A percentile compares a stretch with the other conserved stretches of the same genome.
Evolutionary conservation across 2,888 invertebrate genomes (phyloP).

Genomic region (Linnaemya vulpina): DNA sequence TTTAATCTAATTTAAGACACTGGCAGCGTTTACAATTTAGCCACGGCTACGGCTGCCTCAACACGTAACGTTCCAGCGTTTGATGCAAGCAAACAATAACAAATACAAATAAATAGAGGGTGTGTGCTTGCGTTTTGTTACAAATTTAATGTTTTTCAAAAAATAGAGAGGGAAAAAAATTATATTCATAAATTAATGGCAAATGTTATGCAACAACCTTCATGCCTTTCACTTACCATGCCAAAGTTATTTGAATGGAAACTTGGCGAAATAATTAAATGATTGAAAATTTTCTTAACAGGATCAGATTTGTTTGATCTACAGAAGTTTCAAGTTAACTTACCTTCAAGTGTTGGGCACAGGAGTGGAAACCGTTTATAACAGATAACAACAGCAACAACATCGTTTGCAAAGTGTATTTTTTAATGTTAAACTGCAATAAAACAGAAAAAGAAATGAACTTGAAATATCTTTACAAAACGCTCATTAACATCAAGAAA

Average conservation of each 20-base stretch:
- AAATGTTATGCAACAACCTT: slow-evolving; percentile 64
- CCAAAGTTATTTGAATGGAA: slow-evolving; percentile 52
- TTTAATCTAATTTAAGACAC: slow-evolving; percentile 54
- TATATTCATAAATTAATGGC: slow-evolving; percentile 12
- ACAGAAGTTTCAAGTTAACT: not conserved
- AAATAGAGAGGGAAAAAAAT: slow-evolving; percentile 15
- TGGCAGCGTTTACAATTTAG: slow-evolving; percentile 4
- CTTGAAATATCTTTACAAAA: not conserved
- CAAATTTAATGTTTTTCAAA: slow-evolving; percentile 9
- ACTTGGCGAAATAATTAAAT: not conserved
- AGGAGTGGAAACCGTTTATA: not conserved
- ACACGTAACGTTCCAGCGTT: slow-evolving; percentile 19
- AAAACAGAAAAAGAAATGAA: not conserved
- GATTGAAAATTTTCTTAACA: slow-evolving; percentile 34
- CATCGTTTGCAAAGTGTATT: not conserved
- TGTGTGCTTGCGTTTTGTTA: slow-evolving; percentile 41
- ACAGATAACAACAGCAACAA: not conserved
- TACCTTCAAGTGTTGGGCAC: not conserved
- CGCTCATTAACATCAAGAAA: too few relatives aligned
- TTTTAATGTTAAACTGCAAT: not conserved
- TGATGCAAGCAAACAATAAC: not conserved
- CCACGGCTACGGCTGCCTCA: not conserved
- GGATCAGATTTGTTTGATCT: not conserved
- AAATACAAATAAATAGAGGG: slow-evolving; percentile 35
- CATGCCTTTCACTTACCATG: slow-evolving; percentile 67